Evolutionary conservation across 2,888 invertebrate genomes (phyloP).

Genomic region (Drosophila kambysellisi): DNA sequence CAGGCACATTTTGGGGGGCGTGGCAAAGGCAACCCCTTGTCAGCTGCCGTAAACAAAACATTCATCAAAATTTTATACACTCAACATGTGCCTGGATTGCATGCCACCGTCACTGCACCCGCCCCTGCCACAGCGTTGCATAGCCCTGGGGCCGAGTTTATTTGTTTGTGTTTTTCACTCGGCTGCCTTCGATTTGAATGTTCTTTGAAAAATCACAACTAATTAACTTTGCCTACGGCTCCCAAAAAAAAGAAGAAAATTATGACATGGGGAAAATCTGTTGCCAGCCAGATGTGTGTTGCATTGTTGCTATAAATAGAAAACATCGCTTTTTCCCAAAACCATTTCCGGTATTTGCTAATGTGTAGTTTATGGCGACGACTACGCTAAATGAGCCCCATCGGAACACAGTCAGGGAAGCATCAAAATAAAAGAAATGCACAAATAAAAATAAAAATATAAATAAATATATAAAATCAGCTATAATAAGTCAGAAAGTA

Average conservation of each 20-base stretch:
- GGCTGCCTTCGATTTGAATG: conserved; percentile 65
- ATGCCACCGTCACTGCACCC: neutral
- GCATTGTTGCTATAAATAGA: conserved; percentile 59
- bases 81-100: conserved; percentile 70
- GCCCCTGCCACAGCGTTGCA: neutral
- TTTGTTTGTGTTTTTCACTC: conserved; percentile 48
- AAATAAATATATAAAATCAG: too few relatives aligned
- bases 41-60: conserved; percentile 72
- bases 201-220: conserved; percentile 80
- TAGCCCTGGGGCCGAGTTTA: conserved; percentile 30
- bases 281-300: conserved; percentile 66
- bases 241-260: conserved; percentile 17
- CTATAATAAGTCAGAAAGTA: too few relatives aligned
- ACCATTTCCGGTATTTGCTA: conserved; percentile 49
- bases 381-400: conserved; percentile 54
- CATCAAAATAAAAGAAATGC: neutral
- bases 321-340: conserved; percentile 29
- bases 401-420: conserved; percentile 15
- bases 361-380: conserved; percentile 53
- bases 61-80: conserved; percentile 78
- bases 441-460: neutral
- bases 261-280: conserved; percentile 33
- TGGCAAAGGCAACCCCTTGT: conserved; percentile 58
- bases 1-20: conserved; percentile 2
- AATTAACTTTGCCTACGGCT: conserved; percentile 86